Conservation (phyloP, 2,888 invertebrate genomes). For the Yponomeuta sedellus region DNA sequence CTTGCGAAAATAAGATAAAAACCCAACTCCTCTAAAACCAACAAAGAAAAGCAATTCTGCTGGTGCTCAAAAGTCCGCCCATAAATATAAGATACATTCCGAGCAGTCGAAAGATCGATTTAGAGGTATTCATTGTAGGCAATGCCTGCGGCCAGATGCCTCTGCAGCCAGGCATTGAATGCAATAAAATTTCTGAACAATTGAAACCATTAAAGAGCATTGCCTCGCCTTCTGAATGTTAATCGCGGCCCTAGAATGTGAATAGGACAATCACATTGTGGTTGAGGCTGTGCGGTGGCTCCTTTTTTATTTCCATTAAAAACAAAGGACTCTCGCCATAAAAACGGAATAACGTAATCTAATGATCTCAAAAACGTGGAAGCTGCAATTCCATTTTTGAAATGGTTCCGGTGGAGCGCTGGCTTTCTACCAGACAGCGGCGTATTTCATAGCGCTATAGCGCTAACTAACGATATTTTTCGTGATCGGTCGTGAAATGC, state of each 20-base stretch:
- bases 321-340: conserved; percentile 29
- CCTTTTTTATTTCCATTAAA: conserved; percentile 41
- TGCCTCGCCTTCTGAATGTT: conserved; percentile 56
- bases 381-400: background rate
- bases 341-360: conserved; percentile 5
- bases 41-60: conserved; percentile 8
- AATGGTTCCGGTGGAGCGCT: too few relatives aligned
- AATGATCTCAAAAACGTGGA: conserved; percentile 1
- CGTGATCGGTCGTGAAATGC: too few relatives aligned
- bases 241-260: conserved; percentile 60
- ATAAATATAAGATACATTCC: conserved; percentile 16
- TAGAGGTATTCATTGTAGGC: conserved; percentile 34
- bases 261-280: conserved; percentile 67
- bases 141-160: conserved; percentile 41
- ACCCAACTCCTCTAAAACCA: background rate
- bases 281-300: conserved; percentile 43
- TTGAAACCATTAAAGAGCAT: conserved; percentile 70
- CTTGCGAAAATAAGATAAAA: background rate
- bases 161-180: conserved; percentile 54
- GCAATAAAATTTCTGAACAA: conserved; percentile 74
- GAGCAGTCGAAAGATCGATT: conserved; percentile 24
- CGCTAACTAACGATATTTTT: too few relatives aligned
- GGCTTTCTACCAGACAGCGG: too few relatives aligned
- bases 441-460: too few relatives aligned
- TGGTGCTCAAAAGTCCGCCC: conserved; percentile 12